Percentiles rank a stretch among this genome's conserved stretches.
phyloP scores from a whole-genome alignment of 2,888 invertebrate genomes.

The Sialis lutaria region DNA sequence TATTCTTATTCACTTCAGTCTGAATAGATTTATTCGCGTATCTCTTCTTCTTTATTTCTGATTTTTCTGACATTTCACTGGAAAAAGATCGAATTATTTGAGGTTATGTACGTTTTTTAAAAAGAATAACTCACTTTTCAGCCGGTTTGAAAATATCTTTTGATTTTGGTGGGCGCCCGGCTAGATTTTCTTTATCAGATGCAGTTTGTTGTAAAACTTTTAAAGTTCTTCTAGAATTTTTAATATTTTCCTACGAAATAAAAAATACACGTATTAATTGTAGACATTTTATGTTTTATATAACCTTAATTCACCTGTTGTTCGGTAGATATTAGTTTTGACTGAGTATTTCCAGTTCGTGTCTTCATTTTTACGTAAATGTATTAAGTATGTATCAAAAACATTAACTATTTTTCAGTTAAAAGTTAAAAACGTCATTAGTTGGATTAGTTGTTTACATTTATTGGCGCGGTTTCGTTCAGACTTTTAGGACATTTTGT shows the following conservation, averaged over 20 bases:
- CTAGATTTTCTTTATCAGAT: slow-evolving; percentile 58
- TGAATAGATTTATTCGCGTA: slow-evolving; percentile 41
- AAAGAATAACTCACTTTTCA: slow-evolving; percentile 25
- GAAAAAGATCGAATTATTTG: slow-evolving; percentile 7
- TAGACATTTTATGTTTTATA: neutral
- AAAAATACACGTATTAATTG: neutral
- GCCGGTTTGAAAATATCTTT: slow-evolving; percentile 31
- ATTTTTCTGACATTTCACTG: slow-evolving; percentile 19
- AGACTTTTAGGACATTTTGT: no score
- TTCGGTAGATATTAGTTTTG: slow-evolving; percentile 18
- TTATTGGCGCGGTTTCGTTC: no score
- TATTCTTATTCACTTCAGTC: slow-evolving; percentile 33
- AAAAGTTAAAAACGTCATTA: no score
- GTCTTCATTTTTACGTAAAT: slow-evolving; percentile 17
- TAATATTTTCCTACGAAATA: slow-evolving; percentile 33
- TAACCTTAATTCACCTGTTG: slow-evolving; percentile 16
- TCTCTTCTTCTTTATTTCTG: slow-evolving; percentile 30
- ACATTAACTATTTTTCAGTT: no score
- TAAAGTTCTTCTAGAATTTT: slow-evolving; percentile 45
- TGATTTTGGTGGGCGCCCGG: slow-evolving; percentile 38
- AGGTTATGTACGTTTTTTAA: neutral
- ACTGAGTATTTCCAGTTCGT: slow-evolving; percentile 15
- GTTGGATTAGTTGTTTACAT: no score
- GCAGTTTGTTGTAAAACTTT: slow-evolving; percentile 56
- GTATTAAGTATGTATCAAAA: no score